Evolutionary conservation across 2,797 vertebrate species (phyloP).

Genomic region (Intellagama lesueurii): DNA sequence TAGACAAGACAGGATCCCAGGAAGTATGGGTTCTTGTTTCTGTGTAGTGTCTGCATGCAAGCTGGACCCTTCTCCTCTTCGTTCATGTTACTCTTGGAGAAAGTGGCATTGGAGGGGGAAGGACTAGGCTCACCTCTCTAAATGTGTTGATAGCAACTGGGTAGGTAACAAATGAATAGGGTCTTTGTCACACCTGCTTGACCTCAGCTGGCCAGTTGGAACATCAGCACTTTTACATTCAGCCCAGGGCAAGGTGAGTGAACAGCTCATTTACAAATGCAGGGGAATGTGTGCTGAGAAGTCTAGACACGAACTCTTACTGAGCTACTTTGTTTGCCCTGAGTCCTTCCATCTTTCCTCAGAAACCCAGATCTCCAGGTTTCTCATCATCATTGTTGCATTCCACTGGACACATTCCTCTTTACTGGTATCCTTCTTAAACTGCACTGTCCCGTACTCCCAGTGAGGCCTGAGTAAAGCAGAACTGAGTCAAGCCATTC

Average conservation of each 20-base stretch:
- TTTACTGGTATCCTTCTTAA: not conserved
- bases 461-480: not conserved
- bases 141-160: too few species aligned
- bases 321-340: not conserved
- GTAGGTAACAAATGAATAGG: too few species aligned
- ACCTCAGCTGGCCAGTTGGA: not conserved
- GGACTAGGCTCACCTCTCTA: too few species aligned
- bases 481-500: not conserved
- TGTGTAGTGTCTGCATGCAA: too few species aligned
- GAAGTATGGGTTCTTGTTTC: too few species aligned
- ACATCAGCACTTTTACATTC: not conserved
- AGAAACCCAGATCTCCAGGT: not conserved
- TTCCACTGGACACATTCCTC: not conserved
- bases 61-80: too few species aligned
- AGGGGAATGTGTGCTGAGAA: not conserved
- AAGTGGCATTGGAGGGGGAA: too few species aligned
- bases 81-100: too few species aligned
- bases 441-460: not conserved
- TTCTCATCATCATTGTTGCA: too few species aligned
- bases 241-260: not conserved
- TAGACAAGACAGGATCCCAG: too few species aligned
- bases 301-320: not conserved
- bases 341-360: not conserved
- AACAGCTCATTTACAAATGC: not conserved
- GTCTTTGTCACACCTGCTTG: not conserved